A percentile compares a stretch with the other conserved stretches of the same genome.
phyloP scores from a whole-genome alignment of 2,888 invertebrate species.

The Thymelicus lineola region DNA sequence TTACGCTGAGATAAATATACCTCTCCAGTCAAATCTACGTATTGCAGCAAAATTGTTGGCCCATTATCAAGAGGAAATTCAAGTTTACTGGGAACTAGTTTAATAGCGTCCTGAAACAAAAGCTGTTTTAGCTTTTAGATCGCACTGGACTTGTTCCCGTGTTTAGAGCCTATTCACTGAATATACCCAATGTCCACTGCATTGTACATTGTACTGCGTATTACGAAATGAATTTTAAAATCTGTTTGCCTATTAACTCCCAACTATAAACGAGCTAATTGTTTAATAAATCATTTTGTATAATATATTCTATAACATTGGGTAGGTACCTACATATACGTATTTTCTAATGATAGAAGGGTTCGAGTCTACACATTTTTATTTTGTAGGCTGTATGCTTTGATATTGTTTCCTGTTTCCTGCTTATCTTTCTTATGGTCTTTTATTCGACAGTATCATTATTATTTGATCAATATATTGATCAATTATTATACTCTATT shows the following conservation, averaged over 20 bases:
- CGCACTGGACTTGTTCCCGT: slow-evolving; percentile 12
- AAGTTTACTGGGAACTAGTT: slow-evolving; percentile 43
- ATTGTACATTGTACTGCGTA: slow-evolving; percentile 11
- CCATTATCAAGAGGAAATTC: slow-evolving; percentile 41
- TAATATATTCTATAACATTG: too few species aligned
- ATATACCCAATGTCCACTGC: slow-evolving; percentile 28
- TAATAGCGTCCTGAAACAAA: slow-evolving; percentile 41
- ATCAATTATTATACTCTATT: too few species aligned
- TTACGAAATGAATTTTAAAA: neutral
- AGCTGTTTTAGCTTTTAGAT: slow-evolving; percentile 39
- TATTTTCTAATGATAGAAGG: too few species aligned
- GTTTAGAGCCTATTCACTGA: slow-evolving; percentile 31
- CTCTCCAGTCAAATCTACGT: neutral
- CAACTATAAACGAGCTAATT: too few species aligned
- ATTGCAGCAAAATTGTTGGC: slow-evolving; percentile 9
- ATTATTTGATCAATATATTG: too few species aligned
- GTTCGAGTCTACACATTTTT: too few species aligned
- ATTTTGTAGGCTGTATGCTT: too few species aligned
- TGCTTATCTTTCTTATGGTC: too few species aligned
- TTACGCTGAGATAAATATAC: neutral
- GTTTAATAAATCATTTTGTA: too few species aligned
- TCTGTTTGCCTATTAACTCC: neutral
- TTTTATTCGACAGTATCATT: too few species aligned
- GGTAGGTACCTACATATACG: too few species aligned
- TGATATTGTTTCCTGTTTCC: too few species aligned